Conservation (phyloP, 2,888 invertebrate species). For the Icerya purchasi region DNA sequence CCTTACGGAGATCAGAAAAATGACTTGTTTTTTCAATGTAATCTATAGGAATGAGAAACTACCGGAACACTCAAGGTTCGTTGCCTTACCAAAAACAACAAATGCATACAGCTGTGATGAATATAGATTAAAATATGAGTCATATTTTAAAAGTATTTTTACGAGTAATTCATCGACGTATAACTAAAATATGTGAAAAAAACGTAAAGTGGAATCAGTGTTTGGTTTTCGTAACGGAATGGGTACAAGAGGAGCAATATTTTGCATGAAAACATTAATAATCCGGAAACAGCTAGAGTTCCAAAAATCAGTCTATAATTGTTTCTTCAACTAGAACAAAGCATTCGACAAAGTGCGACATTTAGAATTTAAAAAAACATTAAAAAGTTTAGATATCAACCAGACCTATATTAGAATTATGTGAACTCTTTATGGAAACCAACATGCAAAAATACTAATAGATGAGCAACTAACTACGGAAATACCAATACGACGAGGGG, state of each 20-base stretch:
- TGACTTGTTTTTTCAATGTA: not conserved
- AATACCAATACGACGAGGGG: not conserved
- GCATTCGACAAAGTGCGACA: not conserved
- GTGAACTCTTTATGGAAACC: not conserved
- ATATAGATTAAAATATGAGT: too few species aligned
- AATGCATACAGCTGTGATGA: not conserved
- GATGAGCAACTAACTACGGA: not conserved
- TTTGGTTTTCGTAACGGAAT: not conserved
- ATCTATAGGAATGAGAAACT: not conserved
- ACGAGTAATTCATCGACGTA: not conserved
- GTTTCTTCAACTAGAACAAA: not conserved
- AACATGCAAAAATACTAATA: not conserved
- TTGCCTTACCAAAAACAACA: not conserved
- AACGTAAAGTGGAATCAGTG: too few species aligned
- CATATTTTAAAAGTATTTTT: too few species aligned
- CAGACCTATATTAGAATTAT: not conserved
- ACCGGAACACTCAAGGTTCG: not conserved
- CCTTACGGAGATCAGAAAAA: not conserved
- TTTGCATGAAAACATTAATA: not conserved
- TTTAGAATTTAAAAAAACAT: not conserved
- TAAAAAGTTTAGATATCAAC: not conserved
- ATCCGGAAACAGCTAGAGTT: not conserved
- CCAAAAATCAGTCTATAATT: not conserved
- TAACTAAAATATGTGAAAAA: not conserved
- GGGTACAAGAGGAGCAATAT: not conserved